Evolutionary conservation across 2,797 vertebrate genomes (phyloP).

Genomic region (Sus cebifrons): DNA sequence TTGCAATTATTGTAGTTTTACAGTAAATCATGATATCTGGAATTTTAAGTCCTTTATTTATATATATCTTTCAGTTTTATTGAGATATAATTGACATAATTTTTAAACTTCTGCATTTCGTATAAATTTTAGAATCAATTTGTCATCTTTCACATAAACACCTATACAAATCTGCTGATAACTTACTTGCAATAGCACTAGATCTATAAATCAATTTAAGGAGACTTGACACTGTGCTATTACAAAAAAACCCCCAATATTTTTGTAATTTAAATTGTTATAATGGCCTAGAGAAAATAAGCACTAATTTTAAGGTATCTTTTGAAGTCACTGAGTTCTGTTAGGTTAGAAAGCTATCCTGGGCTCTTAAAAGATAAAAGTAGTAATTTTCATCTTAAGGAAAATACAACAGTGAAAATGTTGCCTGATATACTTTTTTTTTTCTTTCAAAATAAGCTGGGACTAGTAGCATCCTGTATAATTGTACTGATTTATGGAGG

Average conservation of each 20-base stretch:
- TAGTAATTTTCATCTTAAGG: neutral
- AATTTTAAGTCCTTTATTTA: neutral
- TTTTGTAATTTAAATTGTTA: neutral
- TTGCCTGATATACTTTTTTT: neutral
- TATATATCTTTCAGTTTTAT: neutral
- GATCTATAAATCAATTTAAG: conserved; percentile 6
- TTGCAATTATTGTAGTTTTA: neutral
- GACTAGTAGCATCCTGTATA: neutral
- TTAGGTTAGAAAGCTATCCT: conserved; percentile 14
- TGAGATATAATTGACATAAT: neutral
- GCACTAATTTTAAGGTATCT: neutral
- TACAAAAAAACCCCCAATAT: neutral
- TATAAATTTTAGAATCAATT: conserved; percentile 30
- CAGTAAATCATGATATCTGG: neutral
- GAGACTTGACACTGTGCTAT: neutral
- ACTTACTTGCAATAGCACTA: neutral
- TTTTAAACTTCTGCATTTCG: neutral
- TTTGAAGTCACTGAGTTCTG: conserved; percentile 39
- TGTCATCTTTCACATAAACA: neutral
- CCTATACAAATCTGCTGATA: neutral
- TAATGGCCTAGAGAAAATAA: neutral
- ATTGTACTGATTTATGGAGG: conserved; percentile 64
- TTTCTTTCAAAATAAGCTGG: neutral
- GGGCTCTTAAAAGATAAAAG: conserved; percentile 16
- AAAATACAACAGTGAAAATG: conserved; percentile 13